A percentile compares a stretch with the other conserved stretches of the same genome.
Conservation (phyloP, 2,113 vertebrate species). For the Pica pica region DNA sequence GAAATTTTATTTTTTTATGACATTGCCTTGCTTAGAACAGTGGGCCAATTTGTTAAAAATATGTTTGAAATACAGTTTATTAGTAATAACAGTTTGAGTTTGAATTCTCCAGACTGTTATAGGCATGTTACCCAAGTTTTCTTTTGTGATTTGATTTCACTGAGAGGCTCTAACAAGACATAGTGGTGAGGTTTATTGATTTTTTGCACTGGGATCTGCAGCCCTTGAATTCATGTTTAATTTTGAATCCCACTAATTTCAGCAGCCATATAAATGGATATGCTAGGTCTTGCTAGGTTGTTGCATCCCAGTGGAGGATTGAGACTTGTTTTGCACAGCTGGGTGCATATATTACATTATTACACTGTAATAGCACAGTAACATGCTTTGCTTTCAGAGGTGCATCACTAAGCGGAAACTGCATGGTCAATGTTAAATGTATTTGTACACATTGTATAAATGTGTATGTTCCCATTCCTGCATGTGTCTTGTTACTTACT, state of each 20-base stretch:
- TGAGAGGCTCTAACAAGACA: not conserved
- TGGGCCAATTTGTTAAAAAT: not conserved
- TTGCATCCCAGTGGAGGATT: not conserved
- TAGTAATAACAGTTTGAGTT: not conserved
- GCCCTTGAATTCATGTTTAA: not conserved
- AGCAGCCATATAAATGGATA: not conserved
- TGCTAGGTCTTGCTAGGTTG: not conserved
- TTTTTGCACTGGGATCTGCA: not conserved
- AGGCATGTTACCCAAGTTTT: not conserved
- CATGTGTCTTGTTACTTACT: constrained; percentile 46
- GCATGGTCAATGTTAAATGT: constrained; percentile 61
- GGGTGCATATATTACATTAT: not conserved
- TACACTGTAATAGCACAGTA: not conserved
- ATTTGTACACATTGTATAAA: constrained; percentile 64
- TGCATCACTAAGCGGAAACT: constrained; percentile 27
- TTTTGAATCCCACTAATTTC: not conserved
- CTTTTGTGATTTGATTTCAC: not conserved
- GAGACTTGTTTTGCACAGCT: not conserved
- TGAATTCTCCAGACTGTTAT: not conserved
- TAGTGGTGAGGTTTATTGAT: not conserved
- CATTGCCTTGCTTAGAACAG: not conserved
- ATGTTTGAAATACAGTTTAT: not conserved
- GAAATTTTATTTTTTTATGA: not conserved
- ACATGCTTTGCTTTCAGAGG: constrained; percentile 29
- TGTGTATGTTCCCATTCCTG: constrained; percentile 61